A percentile compares a stretch with the other conserved stretches of the same genome.
Evolutionary conservation across 2,113 vertebrate species (phyloP).

Genomic region (Amphilophus citrinellus): DNA sequence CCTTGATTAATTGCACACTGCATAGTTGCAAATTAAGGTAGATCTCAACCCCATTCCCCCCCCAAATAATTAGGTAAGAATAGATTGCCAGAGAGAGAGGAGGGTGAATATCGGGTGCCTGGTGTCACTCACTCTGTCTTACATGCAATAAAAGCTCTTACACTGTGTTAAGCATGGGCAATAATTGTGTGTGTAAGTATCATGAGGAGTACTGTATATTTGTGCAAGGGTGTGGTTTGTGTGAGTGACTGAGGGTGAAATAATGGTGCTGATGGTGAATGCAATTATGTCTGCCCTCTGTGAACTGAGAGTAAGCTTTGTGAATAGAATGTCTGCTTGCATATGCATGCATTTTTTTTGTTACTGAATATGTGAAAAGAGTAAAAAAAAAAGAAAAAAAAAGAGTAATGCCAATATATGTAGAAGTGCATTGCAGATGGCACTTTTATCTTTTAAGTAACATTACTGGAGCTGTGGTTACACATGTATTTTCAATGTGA

Average conservation of each 20-base stretch:
- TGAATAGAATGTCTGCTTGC: neutral
- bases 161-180: slow-evolving; percentile 35
- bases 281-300: slow-evolving; percentile 19
- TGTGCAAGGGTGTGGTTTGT: slow-evolving; percentile 32
- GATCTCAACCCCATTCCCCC: slow-evolving; percentile 58
- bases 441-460: slow-evolving; percentile 6
- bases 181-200: slow-evolving; percentile 27
- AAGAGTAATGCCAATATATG: neutral
- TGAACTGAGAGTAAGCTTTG: neutral
- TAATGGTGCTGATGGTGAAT: slow-evolving; percentile 26
- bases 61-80: slow-evolving; percentile 78
- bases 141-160: slow-evolving; percentile 62
- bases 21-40: slow-evolving; percentile 76
- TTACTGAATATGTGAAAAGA: neutral
- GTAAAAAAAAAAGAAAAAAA: neutral
- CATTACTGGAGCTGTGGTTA: slow-evolving; percentile 21
- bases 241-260: slow-evolving; percentile 23
- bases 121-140: slow-evolving; percentile 34
- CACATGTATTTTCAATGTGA: slow-evolving; percentile 6
- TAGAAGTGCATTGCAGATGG: slow-evolving; percentile 22
- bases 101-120: slow-evolving; percentile 43
- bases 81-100: slow-evolving; percentile 69
- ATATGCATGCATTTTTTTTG: neutral
- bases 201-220: neutral
- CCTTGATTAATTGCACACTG: slow-evolving; percentile 79